phyloP scores from a whole-genome alignment of 1,140 invertebrate species.

The Paralvinella palmiformis region DNA sequence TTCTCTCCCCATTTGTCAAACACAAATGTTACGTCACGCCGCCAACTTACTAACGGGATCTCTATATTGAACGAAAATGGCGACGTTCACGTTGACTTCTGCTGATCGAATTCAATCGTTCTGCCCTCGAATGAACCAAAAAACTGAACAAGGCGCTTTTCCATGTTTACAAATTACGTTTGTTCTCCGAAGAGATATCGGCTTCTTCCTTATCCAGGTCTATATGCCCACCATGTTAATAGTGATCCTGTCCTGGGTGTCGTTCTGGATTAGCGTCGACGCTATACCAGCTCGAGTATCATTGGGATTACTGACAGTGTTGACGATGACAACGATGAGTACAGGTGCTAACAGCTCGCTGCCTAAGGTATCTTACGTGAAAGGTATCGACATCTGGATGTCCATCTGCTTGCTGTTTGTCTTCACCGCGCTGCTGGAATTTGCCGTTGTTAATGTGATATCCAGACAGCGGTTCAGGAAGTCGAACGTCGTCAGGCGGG shows the following conservation, averaged over 20 bases:
- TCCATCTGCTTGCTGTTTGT: slow-evolving; percentile 78
- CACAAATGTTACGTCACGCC: no score
- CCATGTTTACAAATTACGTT: slow-evolving; percentile 65
- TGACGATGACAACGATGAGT: slow-evolving; percentile 32
- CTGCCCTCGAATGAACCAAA: no score
- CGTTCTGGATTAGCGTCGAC: slow-evolving; percentile 70
- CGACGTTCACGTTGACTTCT: no score
- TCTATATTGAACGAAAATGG: no score
- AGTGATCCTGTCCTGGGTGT: slow-evolving; percentile 87
- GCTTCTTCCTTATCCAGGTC: slow-evolving; percentile 79
- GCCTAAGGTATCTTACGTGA: slow-evolving; percentile 49
- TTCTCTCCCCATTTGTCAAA: no score
- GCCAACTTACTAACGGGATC: no score
- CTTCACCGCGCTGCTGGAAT: slow-evolving; percentile 72
- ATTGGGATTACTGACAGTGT: slow-evolving; percentile 30
- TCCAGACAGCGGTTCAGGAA: slow-evolving; percentile 3
- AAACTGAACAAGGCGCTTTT: slow-evolving; percentile 8
- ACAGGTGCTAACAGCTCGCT: slow-evolving; percentile 20
- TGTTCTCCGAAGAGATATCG: slow-evolving; percentile 66
- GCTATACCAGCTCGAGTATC: slow-evolving; percentile 54
- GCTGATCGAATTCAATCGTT: no score
- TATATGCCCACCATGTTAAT: slow-evolving; percentile 87
- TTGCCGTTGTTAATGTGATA: slow-evolving; percentile 61
- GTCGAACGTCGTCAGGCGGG: slow-evolving; percentile 47
- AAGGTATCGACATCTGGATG: slow-evolving; percentile 62